These are phyloP conservation scores for Sebastes nivosus DNA, from an alignment of 2,797 vertebrate species.

Conservation along the genomic window DNA sequence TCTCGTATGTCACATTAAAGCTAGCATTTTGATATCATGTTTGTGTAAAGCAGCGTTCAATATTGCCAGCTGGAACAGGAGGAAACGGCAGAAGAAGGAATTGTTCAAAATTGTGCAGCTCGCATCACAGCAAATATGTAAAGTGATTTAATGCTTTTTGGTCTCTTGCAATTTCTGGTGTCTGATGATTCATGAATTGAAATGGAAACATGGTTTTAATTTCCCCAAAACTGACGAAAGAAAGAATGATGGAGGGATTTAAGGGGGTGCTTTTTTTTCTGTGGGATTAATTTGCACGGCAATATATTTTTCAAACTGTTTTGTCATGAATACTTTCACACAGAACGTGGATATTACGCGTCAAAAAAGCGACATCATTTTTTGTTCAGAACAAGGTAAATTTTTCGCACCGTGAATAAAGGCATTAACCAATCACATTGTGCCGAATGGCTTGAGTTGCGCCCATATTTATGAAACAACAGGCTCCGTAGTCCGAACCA, in stretches of 20 bases:
- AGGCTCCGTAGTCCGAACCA: too few relatives aligned
- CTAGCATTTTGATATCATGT: not conserved
- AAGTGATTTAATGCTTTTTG: not conserved
- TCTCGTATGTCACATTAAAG: not conserved
- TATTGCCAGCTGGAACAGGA: not conserved
- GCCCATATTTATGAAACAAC: too few relatives aligned
- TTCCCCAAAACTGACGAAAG: not conserved
- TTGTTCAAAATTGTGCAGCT: not conserved
- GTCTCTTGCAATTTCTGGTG: not conserved
- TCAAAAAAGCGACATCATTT: fast-evolving
- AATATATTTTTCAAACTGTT: too few relatives aligned
- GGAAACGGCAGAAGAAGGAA: not conserved
- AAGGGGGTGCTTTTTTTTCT: not conserved
- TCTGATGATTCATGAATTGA: not conserved
- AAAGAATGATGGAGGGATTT: not conserved
- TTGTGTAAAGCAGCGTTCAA: not conserved
- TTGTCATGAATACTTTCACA: too few relatives aligned
- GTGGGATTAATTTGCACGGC: too few relatives aligned
- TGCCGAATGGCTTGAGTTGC: too few relatives aligned
- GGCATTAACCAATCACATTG: too few relatives aligned
- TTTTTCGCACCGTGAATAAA: too few relatives aligned
- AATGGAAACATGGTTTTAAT: not conserved
- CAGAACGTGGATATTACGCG: too few relatives aligned
- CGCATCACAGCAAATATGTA: not conserved
- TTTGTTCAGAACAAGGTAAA: too few relatives aligned